A percentile compares a stretch with the other conserved stretches of the same genome.
Conservation (phyloP, 2,888 invertebrate genomes). For the Tipula helvola region DNA sequence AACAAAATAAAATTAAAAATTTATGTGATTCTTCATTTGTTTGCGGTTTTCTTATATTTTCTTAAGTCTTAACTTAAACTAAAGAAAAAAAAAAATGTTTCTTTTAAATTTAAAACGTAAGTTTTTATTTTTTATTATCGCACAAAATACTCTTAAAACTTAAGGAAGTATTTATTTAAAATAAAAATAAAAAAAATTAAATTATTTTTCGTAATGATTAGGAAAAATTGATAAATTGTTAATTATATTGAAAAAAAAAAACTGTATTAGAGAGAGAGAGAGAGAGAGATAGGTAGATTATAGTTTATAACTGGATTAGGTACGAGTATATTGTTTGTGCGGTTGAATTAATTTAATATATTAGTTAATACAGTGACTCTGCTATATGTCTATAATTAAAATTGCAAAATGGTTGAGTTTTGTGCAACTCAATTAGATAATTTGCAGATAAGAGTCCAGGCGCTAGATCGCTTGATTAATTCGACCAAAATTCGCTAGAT, state of each 20-base stretch:
- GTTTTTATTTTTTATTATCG: not conserved
- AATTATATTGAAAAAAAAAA: not conserved
- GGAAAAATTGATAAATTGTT: not conserved
- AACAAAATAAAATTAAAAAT: not conserved
- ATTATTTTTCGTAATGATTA: not conserved
- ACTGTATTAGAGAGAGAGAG: not conserved
- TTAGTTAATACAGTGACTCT: not conserved
- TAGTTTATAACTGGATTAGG: not conserved
- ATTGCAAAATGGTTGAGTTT: not conserved
- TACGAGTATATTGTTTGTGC: not conserved
- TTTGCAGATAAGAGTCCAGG: too few relatives aligned
- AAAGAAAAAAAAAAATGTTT: not conserved
- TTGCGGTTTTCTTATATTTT: not conserved
- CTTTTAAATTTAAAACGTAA: not conserved
- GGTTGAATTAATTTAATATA: not conserved
- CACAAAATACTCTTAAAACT: not conserved
- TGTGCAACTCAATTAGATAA: too few relatives aligned
- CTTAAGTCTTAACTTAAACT: not conserved
- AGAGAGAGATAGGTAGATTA: not conserved
- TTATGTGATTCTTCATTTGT: constrained; percentile 4
- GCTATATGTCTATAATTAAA: not conserved
- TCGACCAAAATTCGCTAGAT: too few relatives aligned
- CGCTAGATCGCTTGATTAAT: too few relatives aligned
- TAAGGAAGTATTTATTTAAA: not conserved
- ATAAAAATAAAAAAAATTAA: not conserved